Conservation (phyloP, 1,140 invertebrate species). For the Anadara kagoshimensis region DNA sequence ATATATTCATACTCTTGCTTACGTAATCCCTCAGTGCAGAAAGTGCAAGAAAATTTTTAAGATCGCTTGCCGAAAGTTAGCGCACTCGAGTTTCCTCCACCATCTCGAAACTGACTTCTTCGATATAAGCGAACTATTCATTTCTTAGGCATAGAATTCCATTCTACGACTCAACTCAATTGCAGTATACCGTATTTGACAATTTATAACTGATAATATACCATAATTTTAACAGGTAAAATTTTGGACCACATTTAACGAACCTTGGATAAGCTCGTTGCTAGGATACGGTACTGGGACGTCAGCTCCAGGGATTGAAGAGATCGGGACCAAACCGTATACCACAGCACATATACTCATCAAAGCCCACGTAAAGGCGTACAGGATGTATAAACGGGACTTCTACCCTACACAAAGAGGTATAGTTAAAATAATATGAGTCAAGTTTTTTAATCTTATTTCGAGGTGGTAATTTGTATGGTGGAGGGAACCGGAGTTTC, state of each 20-base stretch:
- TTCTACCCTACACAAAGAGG: constrained; percentile 50
- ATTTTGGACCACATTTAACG: constrained; percentile 72
- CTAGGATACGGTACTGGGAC: constrained; percentile 29
- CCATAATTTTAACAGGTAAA: constrained; percentile 56
- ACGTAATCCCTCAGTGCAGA: too few relatives aligned
- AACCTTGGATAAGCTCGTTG: constrained; percentile 60
- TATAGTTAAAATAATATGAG: constrained; percentile 16
- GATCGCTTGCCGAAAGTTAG: too few relatives aligned
- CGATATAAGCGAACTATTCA: too few relatives aligned
- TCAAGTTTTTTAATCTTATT: too few relatives aligned
- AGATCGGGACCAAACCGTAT: constrained; percentile 33
- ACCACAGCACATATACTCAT: constrained; percentile 60
- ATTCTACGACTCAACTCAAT: too few relatives aligned
- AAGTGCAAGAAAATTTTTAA: too few relatives aligned
- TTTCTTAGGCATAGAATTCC: too few relatives aligned
- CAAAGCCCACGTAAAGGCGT: constrained; percentile 56
- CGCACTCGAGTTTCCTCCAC: too few relatives aligned
- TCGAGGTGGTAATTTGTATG: background rate
- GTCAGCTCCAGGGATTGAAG: constrained; percentile 46
- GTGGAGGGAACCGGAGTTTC: background rate
- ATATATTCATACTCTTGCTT: too few relatives aligned
- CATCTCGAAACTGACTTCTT: too few relatives aligned
- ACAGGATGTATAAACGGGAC: constrained; percentile 47
- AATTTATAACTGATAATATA: background rate
- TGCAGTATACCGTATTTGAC: background rate